Base-by-base conservation (phyloP, 2,888 invertebrate genomes). In the Leptogaster cylindrica region DNA sequence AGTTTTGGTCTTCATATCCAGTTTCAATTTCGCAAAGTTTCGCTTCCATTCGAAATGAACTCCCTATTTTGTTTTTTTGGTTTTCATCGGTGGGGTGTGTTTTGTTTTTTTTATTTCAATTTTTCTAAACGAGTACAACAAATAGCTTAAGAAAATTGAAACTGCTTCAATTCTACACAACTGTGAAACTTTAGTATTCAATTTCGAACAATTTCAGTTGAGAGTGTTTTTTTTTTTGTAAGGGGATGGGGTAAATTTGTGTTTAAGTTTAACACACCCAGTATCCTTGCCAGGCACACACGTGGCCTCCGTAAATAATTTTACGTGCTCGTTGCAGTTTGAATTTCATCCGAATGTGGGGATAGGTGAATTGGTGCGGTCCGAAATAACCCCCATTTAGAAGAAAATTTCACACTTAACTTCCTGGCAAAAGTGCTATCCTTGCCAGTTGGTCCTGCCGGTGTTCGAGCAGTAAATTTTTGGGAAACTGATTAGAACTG, bases 21-120 rank as follows among this genome's bases (percentile, higher is more conserved):
- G 61, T 14, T 61, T 12, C 28, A 61, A 44, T 61, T 61, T 25
- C 39, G 18, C n/a, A 44, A 61, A 61, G 41, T 61, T 61, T 61
- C 36, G 33, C 28, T 44, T 27, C 44, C 36, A 36, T 16, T 20
- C 12, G 39, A 39, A 55, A 55, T 55, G 55, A 55, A 55, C 55
- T 55, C 55, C n/a, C n/a, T n/a, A n/a, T n/a, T n/a, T n/a, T n/a
- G n/a, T n/a, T n/a, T n/a, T n/a, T n/a, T n/a, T n/a, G n/a, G n/a
- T n/a, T n/a, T n/a, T n/a, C n/a, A n/a, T n/a, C n/a, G n/a, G n/a
- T n/a, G n/a, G n/a, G n/a, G n/a, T n/a, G n/a, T n/a, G 39, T 16
- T 36, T 55, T 55, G 33, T 52, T 52, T 55, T 36, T 36, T 23
- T 55, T 55, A 36, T 55, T 55, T 55, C 46, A 20, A 31, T 31